phyloP scores from a whole-genome alignment of 2,888 invertebrate genomes.

The Timandra comae region DNA sequence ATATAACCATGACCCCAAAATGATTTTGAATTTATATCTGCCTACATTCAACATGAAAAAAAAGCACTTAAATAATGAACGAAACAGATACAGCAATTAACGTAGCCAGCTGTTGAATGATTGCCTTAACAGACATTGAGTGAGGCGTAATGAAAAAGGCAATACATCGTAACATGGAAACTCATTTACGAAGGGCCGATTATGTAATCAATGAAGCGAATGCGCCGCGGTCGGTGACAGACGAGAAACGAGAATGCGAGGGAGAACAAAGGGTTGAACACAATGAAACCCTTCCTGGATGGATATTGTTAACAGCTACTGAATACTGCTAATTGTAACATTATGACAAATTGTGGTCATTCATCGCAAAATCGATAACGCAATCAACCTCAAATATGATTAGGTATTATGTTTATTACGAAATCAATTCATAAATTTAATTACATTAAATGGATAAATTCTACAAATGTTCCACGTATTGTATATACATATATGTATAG shows the following conservation, averaged over 20 bases:
- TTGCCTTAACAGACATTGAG: constrained; percentile 29
- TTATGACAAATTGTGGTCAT: constrained; percentile 24
- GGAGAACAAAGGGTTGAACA: constrained; percentile 43
- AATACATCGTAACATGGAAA: constrained; percentile 31
- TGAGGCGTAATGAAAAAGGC: constrained; percentile 28
- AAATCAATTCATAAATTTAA: no score
- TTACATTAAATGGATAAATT: no score
- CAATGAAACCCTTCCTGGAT: constrained; percentile 56
- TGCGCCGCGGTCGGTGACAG: constrained; percentile 31
- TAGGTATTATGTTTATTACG: no score
- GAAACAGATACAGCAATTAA: constrained; percentile 26
- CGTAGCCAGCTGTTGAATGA: constrained; percentile 27
- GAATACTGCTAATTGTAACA: constrained; percentile 43
- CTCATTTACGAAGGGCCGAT: constrained; percentile 34
- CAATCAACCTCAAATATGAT: no score
- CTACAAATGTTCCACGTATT: no score
- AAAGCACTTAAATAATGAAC: constrained; percentile 2
- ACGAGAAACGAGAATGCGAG: constrained; percentile 36
- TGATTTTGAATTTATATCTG: constrained; percentile 9
- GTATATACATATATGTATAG: no score
- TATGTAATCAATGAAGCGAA: constrained; percentile 49
- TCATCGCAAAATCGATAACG: constrained; percentile 9
- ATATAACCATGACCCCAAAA: constrained; percentile 38
- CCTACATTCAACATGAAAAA: not conserved
- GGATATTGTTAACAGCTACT: constrained; percentile 39